Percentiles rank a stretch among this genome's conserved stretches.
Evolutionary conservation across 1,140 invertebrate species (phyloP).

Genomic region (Cotesia vestalis): DNA sequence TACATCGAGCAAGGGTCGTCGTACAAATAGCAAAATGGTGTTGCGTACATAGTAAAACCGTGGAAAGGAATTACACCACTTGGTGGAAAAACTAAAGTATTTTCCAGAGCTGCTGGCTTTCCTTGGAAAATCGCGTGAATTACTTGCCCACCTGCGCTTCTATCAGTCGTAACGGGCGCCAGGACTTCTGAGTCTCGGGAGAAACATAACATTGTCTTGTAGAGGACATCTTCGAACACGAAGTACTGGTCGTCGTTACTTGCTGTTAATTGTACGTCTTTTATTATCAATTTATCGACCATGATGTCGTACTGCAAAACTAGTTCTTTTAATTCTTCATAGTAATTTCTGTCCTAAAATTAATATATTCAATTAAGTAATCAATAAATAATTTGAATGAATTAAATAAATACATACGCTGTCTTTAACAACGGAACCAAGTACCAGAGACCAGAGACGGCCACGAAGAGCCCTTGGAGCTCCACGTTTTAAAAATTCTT

Average conservation of each 20-base stretch:
- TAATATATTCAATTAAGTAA: conserved; percentile 37
- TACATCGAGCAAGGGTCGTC: conserved; percentile 88
- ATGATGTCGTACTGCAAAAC: conserved; percentile 91
- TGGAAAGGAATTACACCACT: conserved; percentile 96
- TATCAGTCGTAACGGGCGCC: conserved; percentile 70
- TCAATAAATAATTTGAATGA: neutral
- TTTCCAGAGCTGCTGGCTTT: conserved; percentile 73
- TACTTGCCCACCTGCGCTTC: conserved; percentile 62
- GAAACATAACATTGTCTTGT: conserved; percentile 94
- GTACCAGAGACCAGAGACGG: conserved; percentile 82
- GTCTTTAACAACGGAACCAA: conserved; percentile 77
- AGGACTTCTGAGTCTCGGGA: conserved; percentile 87
- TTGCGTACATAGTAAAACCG: conserved; percentile 97
- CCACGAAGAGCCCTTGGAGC: conserved; percentile 81
- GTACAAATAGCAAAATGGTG: conserved; percentile 93
- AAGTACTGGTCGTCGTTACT: conserved; percentile 98
- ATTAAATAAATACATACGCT: conserved; percentile 62
- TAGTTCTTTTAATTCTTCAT: conserved; percentile 81
- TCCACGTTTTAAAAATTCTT: conserved; percentile 88
- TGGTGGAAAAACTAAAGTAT: conserved; percentile 86
- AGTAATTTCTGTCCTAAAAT: conserved; percentile 81
- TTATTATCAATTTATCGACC: conserved; percentile 93
- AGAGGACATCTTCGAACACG: conserved; percentile 95
- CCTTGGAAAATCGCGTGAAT: conserved; percentile 74
- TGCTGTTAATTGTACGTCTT: conserved; percentile 94